Base-by-base conservation (phyloP, 2,888 invertebrate genomes). In the Dione vanillae region DNA sequence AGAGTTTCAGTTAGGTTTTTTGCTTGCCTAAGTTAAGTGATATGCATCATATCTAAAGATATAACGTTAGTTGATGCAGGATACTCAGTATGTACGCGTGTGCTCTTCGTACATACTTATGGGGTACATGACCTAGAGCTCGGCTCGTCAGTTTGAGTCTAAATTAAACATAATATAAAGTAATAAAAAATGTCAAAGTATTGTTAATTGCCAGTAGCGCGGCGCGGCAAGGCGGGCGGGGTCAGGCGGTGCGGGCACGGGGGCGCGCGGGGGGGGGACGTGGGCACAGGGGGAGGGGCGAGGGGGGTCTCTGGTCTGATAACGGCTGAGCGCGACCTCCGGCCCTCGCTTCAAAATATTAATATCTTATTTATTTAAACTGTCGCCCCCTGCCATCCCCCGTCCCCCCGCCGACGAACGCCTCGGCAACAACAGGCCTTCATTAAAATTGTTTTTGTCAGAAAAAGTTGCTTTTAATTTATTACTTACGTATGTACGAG, bases 311-410 rank as follows among this genome's bases (percentile, higher is more conserved):
- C 49, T 54, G 43, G 47, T 51, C 75, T 75, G 78, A 77, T 78
- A 77, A 78, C 58, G 65, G 62, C 45, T 56, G 73, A 49, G 73
- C 74, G 72, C 78, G 79, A 79, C 80, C 80, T 80, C 79, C 78
- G 79, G 76, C 78, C 79, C 76, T 77, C 76, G 76, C 79, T 76
- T 76, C 78, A 74, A 80, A 79, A 78, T 79, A 77, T 78, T 79
- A 79, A 79, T 80, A 79, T 78, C 77, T 78, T 78, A 78, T 79
- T 79, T 77, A 76, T 76, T 77, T 77, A 75, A 74, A 75, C 74
- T 75, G 74, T 67, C 69, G 70, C 66, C 67, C 71, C 58, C 51
- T 52, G 27, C 72, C 47, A 54, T 47, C 49, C 61, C 56, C 43
- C 27, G n/a, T 65, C 12, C 14, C 58, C 51, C 43, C 67, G n/a